These are phyloP conservation scores for Todiramphus saurophagus DNA, from an alignment of 2,113 vertebrate species.

Conservation along the genomic window DNA sequence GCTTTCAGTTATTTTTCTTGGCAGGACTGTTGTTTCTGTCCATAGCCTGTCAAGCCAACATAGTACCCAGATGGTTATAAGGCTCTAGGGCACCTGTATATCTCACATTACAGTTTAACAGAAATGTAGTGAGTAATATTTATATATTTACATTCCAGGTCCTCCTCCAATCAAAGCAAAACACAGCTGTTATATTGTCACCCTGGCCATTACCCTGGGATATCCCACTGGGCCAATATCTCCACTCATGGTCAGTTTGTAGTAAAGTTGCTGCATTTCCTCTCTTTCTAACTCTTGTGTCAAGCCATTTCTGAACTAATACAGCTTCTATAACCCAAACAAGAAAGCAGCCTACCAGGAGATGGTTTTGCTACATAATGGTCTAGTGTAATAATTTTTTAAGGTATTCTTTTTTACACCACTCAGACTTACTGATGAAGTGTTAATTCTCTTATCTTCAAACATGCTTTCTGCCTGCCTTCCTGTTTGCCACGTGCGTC, in stretches of 20 bases:
- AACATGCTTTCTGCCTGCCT: not conserved
- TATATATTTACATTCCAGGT: constrained; percentile 24
- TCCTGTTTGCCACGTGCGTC: not conserved
- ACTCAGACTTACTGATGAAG: not conserved
- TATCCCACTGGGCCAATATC: not conserved
- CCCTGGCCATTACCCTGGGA: not conserved
- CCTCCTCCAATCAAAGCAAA: constrained; percentile 26
- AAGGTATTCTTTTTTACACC: not conserved
- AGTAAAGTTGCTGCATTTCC: not conserved
- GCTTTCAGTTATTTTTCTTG: constrained; percentile 56
- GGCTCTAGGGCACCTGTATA: constrained; percentile 33
- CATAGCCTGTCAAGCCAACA: constrained; percentile 24
- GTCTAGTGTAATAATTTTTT: not conserved
- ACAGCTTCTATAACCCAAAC: not conserved
- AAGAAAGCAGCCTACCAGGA: not conserved
- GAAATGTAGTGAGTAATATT: constrained; percentile 25
- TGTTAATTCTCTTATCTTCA: not conserved
- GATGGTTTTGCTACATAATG: not conserved
- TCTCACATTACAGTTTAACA: constrained; percentile 14
- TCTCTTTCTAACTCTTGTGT: not conserved
- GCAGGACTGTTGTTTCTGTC: constrained; percentile 25
- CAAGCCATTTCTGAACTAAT: not conserved
- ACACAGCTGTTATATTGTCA: constrained; percentile 24
- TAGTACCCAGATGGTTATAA: constrained; percentile 38
- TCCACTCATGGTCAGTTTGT: not conserved